These are phyloP conservation scores for Caenorhabditis inopinata DNA, from an alignment of 1,140 invertebrate genomes.

Conservation along the genomic window DNA sequence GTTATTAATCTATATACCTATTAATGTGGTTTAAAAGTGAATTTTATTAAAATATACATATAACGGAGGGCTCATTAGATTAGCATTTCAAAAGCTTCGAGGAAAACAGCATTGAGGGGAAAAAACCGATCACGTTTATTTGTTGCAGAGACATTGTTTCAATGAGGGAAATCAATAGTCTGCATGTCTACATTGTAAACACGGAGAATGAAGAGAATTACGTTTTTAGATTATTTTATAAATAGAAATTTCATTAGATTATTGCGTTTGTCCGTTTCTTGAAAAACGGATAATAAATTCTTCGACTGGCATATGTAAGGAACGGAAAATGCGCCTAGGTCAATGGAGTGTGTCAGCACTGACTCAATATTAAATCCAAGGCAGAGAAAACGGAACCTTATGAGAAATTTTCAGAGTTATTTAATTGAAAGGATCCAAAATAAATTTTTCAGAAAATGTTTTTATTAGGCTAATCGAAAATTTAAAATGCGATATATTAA, in stretches of 20 bases:
- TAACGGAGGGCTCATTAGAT: too few species aligned
- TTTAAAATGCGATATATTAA: too few species aligned
- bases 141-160: background rate
- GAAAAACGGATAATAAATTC: background rate
- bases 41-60: too few species aligned
- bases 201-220: background rate
- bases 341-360: background rate
- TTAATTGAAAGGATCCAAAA: too few species aligned
- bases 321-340: background rate
- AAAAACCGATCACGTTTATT: background rate
- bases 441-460: too few species aligned
- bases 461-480: too few species aligned
- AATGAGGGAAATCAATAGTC: background rate
- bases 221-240: background rate
- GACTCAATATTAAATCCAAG: background rate
- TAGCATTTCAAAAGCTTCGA: too few species aligned
- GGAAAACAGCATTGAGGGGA: background rate
- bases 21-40: too few species aligned
- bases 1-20: too few species aligned
- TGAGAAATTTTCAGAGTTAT: too few species aligned
- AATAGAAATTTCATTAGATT: background rate
- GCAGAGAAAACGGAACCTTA: too few species aligned
- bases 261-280: background rate
- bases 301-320: background rate
- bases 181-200: slow-evolving; percentile 17